Conservation (phyloP, 2,797 vertebrate species). For the Anisognathus igniventris region DNA sequence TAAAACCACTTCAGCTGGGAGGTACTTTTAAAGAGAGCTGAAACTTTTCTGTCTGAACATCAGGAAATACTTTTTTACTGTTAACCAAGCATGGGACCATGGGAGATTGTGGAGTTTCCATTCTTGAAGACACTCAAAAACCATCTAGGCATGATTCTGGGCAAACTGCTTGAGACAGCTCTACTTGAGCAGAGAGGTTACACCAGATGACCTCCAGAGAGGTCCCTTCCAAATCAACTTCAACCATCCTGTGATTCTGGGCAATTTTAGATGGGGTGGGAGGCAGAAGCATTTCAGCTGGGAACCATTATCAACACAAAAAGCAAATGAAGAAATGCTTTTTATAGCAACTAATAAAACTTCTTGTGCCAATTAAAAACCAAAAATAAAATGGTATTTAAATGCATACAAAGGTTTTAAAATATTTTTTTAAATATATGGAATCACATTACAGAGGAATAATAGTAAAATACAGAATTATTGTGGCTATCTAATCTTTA, state of each 20-base stretch:
- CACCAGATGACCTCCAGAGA: background rate
- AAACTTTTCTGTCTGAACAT: background rate
- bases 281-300: background rate
- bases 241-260: background rate
- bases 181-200: background rate
- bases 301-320: background rate
- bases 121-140: background rate
- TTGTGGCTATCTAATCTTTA: background rate
- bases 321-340: background rate
- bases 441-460: fast-evolving
- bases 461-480: background rate
- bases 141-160: background rate
- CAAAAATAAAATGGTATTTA: background rate
- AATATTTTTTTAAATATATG: background rate
- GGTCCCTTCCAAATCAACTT: background rate
- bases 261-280: background rate
- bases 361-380: background rate
- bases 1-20: background rate
- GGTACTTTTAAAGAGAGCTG: background rate
- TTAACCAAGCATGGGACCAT: background rate
- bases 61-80: background rate
- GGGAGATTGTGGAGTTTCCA: background rate
- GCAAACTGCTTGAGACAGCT: background rate
- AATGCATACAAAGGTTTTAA: background rate
- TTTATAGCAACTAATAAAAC: background rate